Base-by-base conservation (phyloP, 1,140 invertebrate species). In the Branchinecta lynchi region DNA sequence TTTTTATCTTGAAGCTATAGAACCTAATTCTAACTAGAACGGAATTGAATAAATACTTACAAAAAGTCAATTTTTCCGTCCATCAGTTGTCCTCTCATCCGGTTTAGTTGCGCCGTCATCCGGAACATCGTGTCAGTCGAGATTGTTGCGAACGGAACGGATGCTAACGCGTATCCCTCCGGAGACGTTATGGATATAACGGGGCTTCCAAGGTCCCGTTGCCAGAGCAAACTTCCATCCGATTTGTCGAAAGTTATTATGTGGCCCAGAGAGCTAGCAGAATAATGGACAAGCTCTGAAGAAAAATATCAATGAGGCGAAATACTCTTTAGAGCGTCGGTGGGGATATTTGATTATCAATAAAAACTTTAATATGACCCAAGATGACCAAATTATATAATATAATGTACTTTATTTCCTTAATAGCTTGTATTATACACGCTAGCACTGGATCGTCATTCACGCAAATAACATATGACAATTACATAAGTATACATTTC, bases 111-210 rank as follows among this genome's bases (percentile, higher is more conserved):
- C 72, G 86, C 81, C 72, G 87, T 78, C 7, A 92, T 83, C 72
- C 87, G 84, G 70, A 86, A 82, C 45, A 94, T 80, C 0, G 90
- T 92, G 74, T 91, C 88, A 72, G 91, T 87, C 0, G 91, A 90
- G 45, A 98, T 86, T 66, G 89, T 91, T 8, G 89, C 92, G 76
- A 96, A 96, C 3, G 93, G 93, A 51, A 97, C 83, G 65, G 87
- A 86, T 45, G 92, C 81, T 44, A 97, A 82, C 3, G 89, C 89
- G 65, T 71, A 73, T 44, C 21, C 21, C 44, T 88, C 85, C 45
- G 44, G 69, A 10, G 32, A 43, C 21, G 10, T 67, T 70, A 93
- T 85, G 0, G 89, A 93, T 66, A 98, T 88, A 3, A 98, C 86
- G 3, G 95, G 93, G 71, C 92, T 93, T 67, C 86, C 85, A 66